Evolutionary conservation across 2,888 invertebrate genomes (phyloP), one percentile per base, ranked within the genome.

Genomic region (Seira ritae): DNA sequence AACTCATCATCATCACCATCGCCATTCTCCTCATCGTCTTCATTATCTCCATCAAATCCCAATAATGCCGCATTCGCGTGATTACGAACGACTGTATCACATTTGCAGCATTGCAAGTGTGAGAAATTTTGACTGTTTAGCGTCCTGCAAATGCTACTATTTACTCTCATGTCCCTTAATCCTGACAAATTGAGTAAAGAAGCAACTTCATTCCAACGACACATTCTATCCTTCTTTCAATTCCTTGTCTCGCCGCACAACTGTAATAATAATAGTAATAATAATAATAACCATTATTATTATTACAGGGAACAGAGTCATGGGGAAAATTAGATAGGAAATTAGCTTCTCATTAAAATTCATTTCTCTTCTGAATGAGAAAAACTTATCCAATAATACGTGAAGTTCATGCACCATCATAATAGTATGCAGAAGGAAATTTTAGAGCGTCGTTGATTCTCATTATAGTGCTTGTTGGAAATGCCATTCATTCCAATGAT

Each of bases 291-390:
- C 50, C 22, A 20, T 22, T 62, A 20, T 20, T 62, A 20, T 62
- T 62, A 20, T n/a, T 62, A 22, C 3, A 20, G 22, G 3, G 22
- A 10, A 15, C 22, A 8, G 62, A 62, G 31, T 37, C 66, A 31
- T 42, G 50, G 23, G 23, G 73, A 50, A 66, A 65, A 46, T 66
- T 23, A 67, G 67, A 72, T 55, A 67, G 76, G 62, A 68, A 82
- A 82, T 82, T 82, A 82, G 81, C 76, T 77, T 67, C 76, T 76
- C 76, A 76, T 76, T 82, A 82, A 82, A 82, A 82, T 82, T 82
- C 76, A 82, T 72, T 82, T 55, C 76, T 24, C 67, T 50, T 74
- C 46, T 37, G 68, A 19, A 68, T 75, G 55, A 24, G 37, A 69
- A 55, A 62, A 68, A 67, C 23, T 37, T 31, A 46, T 70, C 46